A percentile compares a stretch with the other conserved stretches of the same genome.
Evolutionary conservation across 2,797 vertebrate genomes (phyloP).

Genomic region (Coendou prehensilis): DNA sequence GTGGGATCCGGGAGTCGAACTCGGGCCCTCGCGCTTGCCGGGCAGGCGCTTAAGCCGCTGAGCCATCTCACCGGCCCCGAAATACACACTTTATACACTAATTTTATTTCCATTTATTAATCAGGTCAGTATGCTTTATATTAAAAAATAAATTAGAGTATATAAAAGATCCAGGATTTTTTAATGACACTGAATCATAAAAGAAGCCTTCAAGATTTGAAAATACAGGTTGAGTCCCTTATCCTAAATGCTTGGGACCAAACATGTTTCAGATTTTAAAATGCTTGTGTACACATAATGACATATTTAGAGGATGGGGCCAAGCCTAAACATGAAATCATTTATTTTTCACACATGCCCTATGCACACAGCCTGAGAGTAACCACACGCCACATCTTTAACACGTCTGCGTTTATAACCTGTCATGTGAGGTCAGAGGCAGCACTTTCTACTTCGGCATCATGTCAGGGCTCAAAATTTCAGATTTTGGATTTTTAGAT

Average conservation of each 20-base stretch:
- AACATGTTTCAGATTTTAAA: neutral
- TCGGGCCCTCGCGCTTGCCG: too few species aligned
- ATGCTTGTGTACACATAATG: neutral
- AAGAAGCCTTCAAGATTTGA: neutral
- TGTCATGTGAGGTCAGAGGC: neutral
- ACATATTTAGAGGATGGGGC: neutral
- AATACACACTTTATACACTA: neutral
- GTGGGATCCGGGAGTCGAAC: too few species aligned
- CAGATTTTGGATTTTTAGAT: neutral
- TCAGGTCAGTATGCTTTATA: neutral
- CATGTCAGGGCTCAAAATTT: neutral
- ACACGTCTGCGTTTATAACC: neutral
- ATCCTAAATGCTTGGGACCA: neutral
- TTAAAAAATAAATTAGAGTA: constrained; percentile 8
- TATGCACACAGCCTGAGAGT: neutral
- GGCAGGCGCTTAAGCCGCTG: too few species aligned
- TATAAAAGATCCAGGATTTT: constrained; percentile 23
- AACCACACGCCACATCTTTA: neutral
- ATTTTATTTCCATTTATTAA: constrained; percentile 51
- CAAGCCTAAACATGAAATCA: neutral
- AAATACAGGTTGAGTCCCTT: neutral
- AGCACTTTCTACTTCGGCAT: neutral
- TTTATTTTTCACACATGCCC: neutral
- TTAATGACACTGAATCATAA: neutral
- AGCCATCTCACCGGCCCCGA: too few species aligned